phyloP scores from a whole-genome alignment of 2,888 invertebrate species.

The Eupsilia transversa region DNA sequence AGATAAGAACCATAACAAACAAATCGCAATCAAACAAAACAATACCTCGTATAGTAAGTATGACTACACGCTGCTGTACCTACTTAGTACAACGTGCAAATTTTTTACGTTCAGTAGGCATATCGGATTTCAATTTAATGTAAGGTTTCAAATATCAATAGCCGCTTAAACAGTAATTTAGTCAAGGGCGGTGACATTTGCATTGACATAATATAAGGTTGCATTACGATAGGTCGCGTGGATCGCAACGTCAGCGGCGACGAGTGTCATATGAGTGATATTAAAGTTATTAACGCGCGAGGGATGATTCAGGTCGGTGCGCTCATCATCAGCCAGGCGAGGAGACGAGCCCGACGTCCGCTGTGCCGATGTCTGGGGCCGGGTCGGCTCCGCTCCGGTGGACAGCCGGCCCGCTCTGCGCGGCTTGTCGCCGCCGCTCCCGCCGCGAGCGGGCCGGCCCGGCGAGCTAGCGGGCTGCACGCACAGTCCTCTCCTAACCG shows the following conservation, averaged over 20 bases:
- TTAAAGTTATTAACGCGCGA: slow-evolving; percentile 75
- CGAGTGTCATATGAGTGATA: slow-evolving; percentile 51
- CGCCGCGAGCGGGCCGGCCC: slow-evolving; percentile 72
- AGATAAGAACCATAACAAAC: slow-evolving; percentile 59
- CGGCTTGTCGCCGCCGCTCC: slow-evolving; percentile 54
- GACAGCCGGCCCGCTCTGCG: slow-evolving; percentile 56
- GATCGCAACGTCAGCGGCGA: slow-evolving; percentile 25
- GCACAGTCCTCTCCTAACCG: slow-evolving; percentile 88
- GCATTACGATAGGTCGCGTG: slow-evolving; percentile 59
- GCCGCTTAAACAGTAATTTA: slow-evolving; percentile 41
- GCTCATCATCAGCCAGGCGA: slow-evolving; percentile 76
- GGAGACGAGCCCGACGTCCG: slow-evolving; percentile 59
- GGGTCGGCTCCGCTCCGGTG: slow-evolving; percentile 66
- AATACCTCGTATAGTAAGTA: slow-evolving; percentile 23
- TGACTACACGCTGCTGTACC: not conserved
- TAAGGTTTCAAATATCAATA: slow-evolving; percentile 54
- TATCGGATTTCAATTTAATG: slow-evolving; percentile 44
- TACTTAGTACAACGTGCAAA: slow-evolving; percentile 13
- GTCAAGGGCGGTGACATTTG: slow-evolving; percentile 68
- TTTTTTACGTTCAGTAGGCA: slow-evolving; percentile 6
- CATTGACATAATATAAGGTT: slow-evolving; percentile 60
- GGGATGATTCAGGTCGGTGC: slow-evolving; percentile 87
- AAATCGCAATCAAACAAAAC: slow-evolving; percentile 53
- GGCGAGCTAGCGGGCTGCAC: slow-evolving; percentile 74
- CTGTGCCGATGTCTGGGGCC: slow-evolving; percentile 42